A percentile compares a stretch with the other conserved stretches of the same genome.
Evolutionary conservation across 2,797 vertebrate genomes (phyloP).

Genomic region (Arctocebus calabarensis): DNA sequence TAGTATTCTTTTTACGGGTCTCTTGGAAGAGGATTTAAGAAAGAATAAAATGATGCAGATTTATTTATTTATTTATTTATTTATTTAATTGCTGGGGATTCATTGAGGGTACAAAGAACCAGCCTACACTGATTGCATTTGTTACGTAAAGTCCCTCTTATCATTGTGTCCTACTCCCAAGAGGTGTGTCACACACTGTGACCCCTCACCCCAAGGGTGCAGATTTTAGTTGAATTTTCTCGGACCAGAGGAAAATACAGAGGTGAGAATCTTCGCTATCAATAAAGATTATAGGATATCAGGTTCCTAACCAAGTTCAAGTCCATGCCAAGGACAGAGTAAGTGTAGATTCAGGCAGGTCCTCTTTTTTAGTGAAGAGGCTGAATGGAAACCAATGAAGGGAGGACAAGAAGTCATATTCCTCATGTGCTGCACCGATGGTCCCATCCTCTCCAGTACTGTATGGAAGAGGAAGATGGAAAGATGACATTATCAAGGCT

Average conservation of each 20-base stretch:
- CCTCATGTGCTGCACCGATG: background rate
- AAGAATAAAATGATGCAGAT: background rate
- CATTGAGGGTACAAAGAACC: no score
- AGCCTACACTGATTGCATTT: no score
- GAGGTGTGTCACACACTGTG: no score
- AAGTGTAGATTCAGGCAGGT: background rate
- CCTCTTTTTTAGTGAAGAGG: background rate
- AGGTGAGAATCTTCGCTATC: background rate
- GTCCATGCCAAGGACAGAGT: background rate
- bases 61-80: background rate
- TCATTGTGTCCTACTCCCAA: no score
- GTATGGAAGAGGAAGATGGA: background rate
- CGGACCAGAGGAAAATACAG: background rate
- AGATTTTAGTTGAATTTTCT: background rate
- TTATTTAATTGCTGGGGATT: no score
- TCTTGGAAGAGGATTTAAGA: background rate
- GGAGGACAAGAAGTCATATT: background rate
- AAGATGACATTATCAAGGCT: background rate
- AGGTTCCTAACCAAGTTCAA: background rate
- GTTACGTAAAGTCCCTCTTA: no score
- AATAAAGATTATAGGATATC: background rate
- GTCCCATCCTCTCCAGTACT: no score
- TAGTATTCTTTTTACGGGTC: background rate
- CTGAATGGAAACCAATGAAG: background rate
- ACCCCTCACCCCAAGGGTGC: background rate